Evolutionary conservation across 2,113 vertebrate genomes (phyloP).

Genomic region (Eudyptes chrysolophus): DNA sequence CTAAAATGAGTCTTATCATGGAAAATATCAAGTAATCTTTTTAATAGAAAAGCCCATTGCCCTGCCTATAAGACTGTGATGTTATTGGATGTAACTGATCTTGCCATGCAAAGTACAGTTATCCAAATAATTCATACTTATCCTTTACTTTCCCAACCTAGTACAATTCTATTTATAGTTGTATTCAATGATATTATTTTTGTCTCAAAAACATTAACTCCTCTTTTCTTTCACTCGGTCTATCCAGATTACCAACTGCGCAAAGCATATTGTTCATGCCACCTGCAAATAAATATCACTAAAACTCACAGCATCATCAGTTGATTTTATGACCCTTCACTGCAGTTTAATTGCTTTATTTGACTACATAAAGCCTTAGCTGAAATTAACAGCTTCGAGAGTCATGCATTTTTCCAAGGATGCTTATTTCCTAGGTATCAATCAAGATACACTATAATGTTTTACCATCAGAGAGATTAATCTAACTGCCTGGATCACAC

Average conservation of each 20-base stretch:
- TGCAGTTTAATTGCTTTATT: slow-evolving; percentile 36
- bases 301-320: neutral
- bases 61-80: neutral
- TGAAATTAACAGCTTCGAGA: neutral
- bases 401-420: neutral
- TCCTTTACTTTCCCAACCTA: neutral
- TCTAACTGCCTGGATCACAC: neutral
- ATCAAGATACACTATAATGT: neutral
- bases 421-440: neutral
- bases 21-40: neutral
- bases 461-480: neutral
- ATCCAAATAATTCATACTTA: neutral
- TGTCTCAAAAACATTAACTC: neutral
- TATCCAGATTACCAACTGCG: neutral
- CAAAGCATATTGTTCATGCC: neutral
- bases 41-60: neutral
- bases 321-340: neutral
- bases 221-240: neutral
- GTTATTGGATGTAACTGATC: neutral
- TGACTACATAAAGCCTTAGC: neutral
- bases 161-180: neutral
- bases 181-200: neutral
- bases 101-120: neutral
- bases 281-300: neutral
- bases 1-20: neutral